Conservation (phyloP, 2,797 vertebrate species). For the Monodelphis domestica region DNA sequence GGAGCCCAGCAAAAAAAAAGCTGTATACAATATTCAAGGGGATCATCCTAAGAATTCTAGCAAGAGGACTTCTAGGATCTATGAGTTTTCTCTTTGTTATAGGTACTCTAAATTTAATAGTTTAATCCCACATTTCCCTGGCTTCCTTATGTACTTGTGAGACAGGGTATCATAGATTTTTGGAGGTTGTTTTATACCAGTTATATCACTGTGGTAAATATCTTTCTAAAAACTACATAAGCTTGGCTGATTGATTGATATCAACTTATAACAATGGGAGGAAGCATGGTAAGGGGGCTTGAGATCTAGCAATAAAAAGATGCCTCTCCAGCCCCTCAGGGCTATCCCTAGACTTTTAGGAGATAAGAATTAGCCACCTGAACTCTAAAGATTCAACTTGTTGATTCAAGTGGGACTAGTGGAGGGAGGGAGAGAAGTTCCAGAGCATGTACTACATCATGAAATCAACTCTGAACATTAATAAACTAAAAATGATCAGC, state of each 20-base stretch:
- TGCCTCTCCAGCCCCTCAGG: neutral
- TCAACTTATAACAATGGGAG: neutral
- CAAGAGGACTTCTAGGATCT: neutral
- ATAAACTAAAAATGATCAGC: constrained; percentile 7
- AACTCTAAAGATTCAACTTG: neutral
- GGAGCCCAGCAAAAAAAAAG: neutral
- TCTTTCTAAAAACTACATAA: neutral
- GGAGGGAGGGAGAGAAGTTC: neutral
- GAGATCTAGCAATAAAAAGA: neutral
- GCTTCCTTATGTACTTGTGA: neutral
- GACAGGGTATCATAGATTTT: neutral
- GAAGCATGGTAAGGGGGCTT: neutral
- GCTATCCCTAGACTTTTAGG: neutral
- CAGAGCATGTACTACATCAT: neutral
- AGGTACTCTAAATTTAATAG: neutral
- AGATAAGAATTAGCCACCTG: neutral
- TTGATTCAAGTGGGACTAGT: neutral
- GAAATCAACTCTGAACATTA: constrained; percentile 33
- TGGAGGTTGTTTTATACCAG: neutral
- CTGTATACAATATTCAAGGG: neutral
- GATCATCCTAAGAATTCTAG: neutral
- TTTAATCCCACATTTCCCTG: neutral
- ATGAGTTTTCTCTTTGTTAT: neutral
- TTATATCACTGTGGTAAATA: neutral
- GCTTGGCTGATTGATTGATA: neutral